Percentiles rank a stretch among this genome's conserved stretches.
Evolutionary conservation across 2,113 vertebrate genomes (phyloP).

Genomic region (Blennius ocellaris): DNA sequence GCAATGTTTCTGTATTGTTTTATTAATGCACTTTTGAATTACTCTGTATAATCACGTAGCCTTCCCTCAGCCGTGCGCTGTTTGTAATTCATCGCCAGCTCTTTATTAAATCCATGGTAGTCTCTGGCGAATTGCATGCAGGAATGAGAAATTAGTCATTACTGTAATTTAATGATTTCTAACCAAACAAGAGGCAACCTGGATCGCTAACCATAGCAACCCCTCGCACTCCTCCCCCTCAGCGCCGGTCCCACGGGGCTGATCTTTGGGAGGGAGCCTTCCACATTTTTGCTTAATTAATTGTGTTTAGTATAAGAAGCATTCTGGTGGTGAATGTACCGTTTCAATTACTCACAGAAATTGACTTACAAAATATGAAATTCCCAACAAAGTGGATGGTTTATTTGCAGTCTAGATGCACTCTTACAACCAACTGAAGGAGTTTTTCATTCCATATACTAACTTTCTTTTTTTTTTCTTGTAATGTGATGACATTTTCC

Average conservation of each 20-base stretch:
- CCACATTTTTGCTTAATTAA: constrained; percentile 82
- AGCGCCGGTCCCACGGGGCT: constrained; percentile 61
- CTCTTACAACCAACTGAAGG: background rate
- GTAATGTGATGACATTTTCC: background rate
- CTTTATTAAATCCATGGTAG: constrained; percentile 85
- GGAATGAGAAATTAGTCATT: constrained; percentile 87
- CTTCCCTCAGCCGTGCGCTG: constrained; percentile 64
- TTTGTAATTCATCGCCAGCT: constrained; percentile 83
- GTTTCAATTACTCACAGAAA: constrained; percentile 80
- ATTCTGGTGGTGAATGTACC: constrained; percentile 67
- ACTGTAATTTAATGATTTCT: constrained; percentile 87
- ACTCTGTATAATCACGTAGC: constrained; percentile 82
- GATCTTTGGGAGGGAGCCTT: constrained; percentile 77
- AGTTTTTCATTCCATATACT: no score
- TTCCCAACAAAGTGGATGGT: constrained; percentile 32
- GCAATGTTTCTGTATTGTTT: constrained; percentile 86
- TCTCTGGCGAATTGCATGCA: constrained; percentile 79
- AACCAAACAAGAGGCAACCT: constrained; percentile 82
- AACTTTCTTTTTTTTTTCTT: background rate
- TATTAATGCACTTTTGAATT: constrained; percentile 86
- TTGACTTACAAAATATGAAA: constrained; percentile 73
- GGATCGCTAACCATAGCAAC: constrained; percentile 70
- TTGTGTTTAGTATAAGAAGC: constrained; percentile 78
- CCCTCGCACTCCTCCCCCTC: constrained; percentile 35
- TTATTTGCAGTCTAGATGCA: constrained; percentile 38